Base-by-base conservation (phyloP, 2,113 vertebrate species). In the Mus pahari region DNA sequence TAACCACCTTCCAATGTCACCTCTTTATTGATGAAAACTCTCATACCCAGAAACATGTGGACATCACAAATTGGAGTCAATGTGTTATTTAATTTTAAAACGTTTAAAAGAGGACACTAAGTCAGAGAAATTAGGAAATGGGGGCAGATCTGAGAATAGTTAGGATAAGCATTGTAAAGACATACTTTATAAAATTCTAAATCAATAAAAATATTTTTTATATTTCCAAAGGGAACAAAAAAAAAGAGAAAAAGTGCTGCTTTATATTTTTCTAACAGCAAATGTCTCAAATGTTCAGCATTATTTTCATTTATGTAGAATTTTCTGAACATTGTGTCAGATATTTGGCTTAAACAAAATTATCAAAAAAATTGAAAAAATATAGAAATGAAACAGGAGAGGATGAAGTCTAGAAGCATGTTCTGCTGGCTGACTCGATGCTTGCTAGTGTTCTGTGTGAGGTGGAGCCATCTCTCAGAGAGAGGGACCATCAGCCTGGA, bases 241-340 rank as follows among this genome's bases (percentile, higher is more conserved):
- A 20, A 22, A 19, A 6, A 5, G 58, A 26, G 17, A n/a, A 4
- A n/a, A 58, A 89, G 68, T 14, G 26, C 33, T 6, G 0, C 89
- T 42, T 86, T 86, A 42, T 13, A 58, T 78, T 74, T 78, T 12
- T 86, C 73, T 94, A 94, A 42, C 90, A 64, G 74, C 33, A 86
- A 79, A 33, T n/a, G 7, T 73, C 71, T 84, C 45, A 58, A 90
- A 71, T 71, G 3, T 50, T 55, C 74, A 77, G 42, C 84, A 83
- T 73, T 50, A 33, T 92, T 92, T 79, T 39, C 14, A 48, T 91
- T 82, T 66, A 77, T 24, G 33, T 26, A 81, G 42, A n/a, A 90
- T 83, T 55, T 88, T 17, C 91, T 94, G 42, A 90, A 39, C 68
- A 68, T 86, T 82, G 55, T 71, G 28, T 20, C 33, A 82, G 24